Evolutionary conservation across 2,113 vertebrate species (phyloP).

Genomic region (Orientallactaga bullata): DNA sequence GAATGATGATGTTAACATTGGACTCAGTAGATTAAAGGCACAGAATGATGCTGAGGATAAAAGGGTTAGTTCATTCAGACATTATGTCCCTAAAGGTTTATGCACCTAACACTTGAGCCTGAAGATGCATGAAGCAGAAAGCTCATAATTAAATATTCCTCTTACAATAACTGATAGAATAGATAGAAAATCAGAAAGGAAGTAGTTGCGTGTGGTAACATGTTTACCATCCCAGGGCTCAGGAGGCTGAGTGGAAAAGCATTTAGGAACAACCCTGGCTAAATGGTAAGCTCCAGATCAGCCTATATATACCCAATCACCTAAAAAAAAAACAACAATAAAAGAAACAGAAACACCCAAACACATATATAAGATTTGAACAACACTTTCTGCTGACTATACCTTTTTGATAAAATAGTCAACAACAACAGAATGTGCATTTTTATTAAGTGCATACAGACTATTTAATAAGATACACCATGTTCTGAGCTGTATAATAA

Average conservation of each 20-base stretch:
- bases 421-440: not conserved
- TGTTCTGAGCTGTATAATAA: not conserved
- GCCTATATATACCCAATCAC: not conserved
- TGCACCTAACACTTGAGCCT: not conserved
- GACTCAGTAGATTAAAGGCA: not conserved
- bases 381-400: not conserved
- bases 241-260: not conserved
- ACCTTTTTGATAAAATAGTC: not conserved
- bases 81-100: not conserved
- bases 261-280: not conserved
- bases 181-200: not conserved
- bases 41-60: conserved; percentile 2
- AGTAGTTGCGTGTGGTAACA: not conserved
- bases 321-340: not conserved
- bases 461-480: not conserved
- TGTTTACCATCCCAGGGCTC: not conserved
- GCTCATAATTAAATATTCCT: not conserved
- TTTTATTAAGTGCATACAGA: conserved; percentile 50
- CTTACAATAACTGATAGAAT: conserved; percentile 3
- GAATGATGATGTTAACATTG: not conserved
- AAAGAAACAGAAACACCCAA: not conserved
- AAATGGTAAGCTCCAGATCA: not conserved
- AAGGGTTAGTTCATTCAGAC: conserved; percentile 4
- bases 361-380: conserved; percentile 21
- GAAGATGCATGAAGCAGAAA: conserved; percentile 31